Base-by-base conservation (phyloP, 1,140 invertebrate species). In the Drosophila saltans region DNA sequence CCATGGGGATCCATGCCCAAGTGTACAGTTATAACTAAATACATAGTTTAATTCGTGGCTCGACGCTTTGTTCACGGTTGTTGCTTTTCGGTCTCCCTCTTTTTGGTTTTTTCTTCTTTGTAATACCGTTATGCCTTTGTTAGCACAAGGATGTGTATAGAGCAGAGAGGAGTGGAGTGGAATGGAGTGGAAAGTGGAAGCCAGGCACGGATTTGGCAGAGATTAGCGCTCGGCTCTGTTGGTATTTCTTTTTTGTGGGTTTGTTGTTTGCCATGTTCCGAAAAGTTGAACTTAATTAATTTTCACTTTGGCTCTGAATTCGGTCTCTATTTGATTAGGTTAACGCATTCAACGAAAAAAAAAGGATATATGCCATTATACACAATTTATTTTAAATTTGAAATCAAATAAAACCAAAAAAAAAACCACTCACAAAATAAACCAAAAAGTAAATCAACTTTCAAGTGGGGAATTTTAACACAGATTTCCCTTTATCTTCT, bases 201-300 rank as follows among this genome's bases (percentile, higher is more conserved):
- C 28, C 24, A 28, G 24, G 21, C 59, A 62, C 52, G 62, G 75
- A 75, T 81, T 78, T 75, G 64, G 64, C 69, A 75, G 72, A 75
- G 78, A 86, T 86, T 86, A 81, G 82, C 66, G 70, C 55, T 58
- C 11, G 62, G 62, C 72, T 78, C 30, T 67, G 41, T 75, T 28
- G 81, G 82, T 59, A 36, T 36, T 36, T 7, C 33, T 72, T 65
- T 63, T 63, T 67, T 45, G 62, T 72, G 67, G 61, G 26, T 61
- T 75, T 65, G 61, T 30, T 61, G 72, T 62, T 56, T 41, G 41
- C 43, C 36, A 75, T 45, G 45, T 52, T 52, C 24, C 45, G 43
- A 48, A 30, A 65, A 65, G 65, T 66, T 59, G 21, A 69, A 78
- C 74, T 78, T 85, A 85, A 85, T 85, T 85, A 84, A 84, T 75